A percentile compares a stretch with the other conserved stretches of the same genome.
These are phyloP conservation scores for Chionis minor DNA, from an alignment of 2,113 vertebrate genomes.

Conservation along the genomic window DNA sequence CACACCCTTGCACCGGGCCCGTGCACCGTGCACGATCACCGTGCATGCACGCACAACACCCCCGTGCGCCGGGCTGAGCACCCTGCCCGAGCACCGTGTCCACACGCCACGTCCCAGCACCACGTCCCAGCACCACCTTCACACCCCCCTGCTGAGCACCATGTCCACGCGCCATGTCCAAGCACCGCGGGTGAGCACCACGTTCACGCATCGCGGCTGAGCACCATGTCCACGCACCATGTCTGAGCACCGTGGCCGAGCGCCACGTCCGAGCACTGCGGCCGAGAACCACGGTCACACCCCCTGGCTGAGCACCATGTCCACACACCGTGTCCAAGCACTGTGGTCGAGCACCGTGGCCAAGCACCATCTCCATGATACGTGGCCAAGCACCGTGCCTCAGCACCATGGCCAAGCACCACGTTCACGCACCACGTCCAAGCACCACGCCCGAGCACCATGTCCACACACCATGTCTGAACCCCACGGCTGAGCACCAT, in stretches of 20 bases:
- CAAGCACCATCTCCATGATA: neutral
- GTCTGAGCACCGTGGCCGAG: neutral
- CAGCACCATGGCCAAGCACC: neutral
- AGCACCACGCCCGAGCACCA: neutral
- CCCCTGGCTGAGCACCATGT: neutral
- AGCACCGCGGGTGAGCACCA: neutral
- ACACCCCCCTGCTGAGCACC: no score
- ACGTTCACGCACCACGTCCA: neutral
- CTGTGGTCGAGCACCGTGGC: fast-evolving
- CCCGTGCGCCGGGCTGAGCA: no score
- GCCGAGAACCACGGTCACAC: neutral
- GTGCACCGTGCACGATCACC: neutral
- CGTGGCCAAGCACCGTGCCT: no score
- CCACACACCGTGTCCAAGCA: neutral
- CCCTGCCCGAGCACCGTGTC: neutral
- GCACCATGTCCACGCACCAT: no score
- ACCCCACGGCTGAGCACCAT: no score
- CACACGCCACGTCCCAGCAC: neutral
- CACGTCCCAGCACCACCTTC: no score
- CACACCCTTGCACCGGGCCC: neutral
- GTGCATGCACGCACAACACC: neutral
- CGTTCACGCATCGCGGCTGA: no score
- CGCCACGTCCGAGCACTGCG: neutral
- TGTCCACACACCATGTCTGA: fast-evolving
- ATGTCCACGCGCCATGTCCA: no score